Evolutionary conservation across 2,113 vertebrate genomes (phyloP).

Genomic region (Otus sunia): DNA sequence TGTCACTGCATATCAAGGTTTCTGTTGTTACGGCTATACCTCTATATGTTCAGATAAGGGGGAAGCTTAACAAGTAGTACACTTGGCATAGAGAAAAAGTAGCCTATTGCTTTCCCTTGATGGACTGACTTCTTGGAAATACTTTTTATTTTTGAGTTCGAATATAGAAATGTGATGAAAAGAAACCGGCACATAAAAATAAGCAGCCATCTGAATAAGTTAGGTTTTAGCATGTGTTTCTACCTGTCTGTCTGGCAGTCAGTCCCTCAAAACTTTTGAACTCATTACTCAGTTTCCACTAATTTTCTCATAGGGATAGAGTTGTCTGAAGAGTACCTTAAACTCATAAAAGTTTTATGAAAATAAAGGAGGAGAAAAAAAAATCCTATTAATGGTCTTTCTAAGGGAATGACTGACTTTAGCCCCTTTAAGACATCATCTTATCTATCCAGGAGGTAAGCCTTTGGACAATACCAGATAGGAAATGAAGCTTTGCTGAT

Average conservation of each 20-base stretch:
- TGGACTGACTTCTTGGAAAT: neutral
- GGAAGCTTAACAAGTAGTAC: neutral
- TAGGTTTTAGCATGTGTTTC: neutral
- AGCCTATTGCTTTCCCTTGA: neutral
- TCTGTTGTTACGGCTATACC: neutral
- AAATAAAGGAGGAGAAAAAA: neutral
- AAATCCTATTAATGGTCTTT: neutral
- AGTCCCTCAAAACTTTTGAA: neutral
- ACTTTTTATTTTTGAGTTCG: neutral
- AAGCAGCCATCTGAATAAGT: neutral
- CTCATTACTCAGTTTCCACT: neutral
- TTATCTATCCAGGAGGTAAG: neutral
- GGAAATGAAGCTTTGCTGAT: neutral
- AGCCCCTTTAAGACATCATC: neutral
- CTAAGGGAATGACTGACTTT: neutral
- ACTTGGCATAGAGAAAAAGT: neutral
- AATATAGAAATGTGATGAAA: neutral
- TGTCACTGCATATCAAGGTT: neutral
- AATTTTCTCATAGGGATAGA: neutral
- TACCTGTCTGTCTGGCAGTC: neutral
- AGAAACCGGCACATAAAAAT: neutral
- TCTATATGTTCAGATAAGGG: neutral
- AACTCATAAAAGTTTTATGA: neutral
- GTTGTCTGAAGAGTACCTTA: neutral
- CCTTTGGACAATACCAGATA: neutral